These are phyloP conservation scores for Siniperca undulata DNA, from an alignment of 2,797 vertebrate species.

Conservation along the genomic window DNA sequence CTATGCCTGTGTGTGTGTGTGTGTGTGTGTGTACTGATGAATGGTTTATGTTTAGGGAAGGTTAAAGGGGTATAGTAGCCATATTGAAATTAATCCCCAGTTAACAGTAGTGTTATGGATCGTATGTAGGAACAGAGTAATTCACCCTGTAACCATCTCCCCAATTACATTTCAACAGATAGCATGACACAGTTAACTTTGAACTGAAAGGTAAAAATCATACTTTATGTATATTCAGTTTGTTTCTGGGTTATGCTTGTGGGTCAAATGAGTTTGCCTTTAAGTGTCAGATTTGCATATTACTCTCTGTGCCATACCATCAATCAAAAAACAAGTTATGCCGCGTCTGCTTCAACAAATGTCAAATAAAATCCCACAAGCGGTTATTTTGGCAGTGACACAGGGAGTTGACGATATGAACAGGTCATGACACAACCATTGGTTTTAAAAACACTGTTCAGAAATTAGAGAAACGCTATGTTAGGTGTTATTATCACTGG, in stretches of 20 bases:
- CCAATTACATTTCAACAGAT: too few relatives aligned
- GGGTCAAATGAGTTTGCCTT: not conserved
- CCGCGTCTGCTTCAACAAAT: not conserved
- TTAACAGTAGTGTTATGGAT: too few relatives aligned
- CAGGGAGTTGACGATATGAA: not conserved
- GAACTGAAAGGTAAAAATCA: not conserved
- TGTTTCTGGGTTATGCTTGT: not conserved
- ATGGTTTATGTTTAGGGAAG: too few relatives aligned
- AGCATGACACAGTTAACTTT: too few relatives aligned
- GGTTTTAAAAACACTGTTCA: not conserved
- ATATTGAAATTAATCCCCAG: too few relatives aligned
- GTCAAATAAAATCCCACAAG: not conserved
- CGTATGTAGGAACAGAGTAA: too few relatives aligned
- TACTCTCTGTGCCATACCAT: not conserved
- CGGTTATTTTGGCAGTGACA: not conserved
- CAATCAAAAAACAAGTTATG: constrained; percentile 17
- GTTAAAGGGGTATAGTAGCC: too few relatives aligned
- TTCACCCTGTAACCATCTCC: too few relatives aligned
- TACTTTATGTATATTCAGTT: not conserved
- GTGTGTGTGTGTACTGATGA: too few relatives aligned
- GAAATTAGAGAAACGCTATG: not conserved
- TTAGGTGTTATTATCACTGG: not conserved
- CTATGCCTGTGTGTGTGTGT: too few relatives aligned
- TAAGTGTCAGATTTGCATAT: not conserved
- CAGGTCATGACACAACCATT: not conserved